Evolutionary conservation across 2,113 vertebrate species (phyloP).

Genomic region (Oreotragus oreotragus): DNA sequence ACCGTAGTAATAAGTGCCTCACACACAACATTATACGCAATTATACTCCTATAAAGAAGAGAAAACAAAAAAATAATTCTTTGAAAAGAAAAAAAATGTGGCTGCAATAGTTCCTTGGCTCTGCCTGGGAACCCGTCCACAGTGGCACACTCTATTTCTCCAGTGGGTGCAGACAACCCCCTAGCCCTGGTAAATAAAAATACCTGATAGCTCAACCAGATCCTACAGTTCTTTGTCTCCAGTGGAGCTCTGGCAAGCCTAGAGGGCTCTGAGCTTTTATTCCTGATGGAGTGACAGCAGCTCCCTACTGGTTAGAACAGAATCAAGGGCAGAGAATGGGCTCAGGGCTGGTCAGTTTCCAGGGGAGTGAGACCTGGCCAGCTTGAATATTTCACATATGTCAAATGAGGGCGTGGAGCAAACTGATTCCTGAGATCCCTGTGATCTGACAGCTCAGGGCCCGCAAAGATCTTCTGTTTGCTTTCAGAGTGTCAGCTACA

Average conservation of each 20-base stretch:
- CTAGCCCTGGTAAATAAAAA: not conserved
- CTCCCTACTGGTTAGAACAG: not conserved
- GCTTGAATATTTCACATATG: not conserved
- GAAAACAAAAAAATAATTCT: not conserved
- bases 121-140: too few species aligned
- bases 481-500: not conserved
- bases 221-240: not conserved
- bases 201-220: not conserved
- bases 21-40: not conserved
- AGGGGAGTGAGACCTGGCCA: not conserved
- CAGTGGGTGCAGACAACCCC: not conserved
- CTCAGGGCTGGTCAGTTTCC: not conserved
- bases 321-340: not conserved
- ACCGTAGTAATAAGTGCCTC: not conserved
- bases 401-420: not conserved
- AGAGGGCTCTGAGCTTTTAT: not conserved
- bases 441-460: not conserved
- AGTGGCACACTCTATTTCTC: not conserved
- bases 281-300: not conserved
- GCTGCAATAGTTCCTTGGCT: not conserved
- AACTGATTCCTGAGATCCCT: not conserved
- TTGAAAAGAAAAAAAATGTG: not conserved
- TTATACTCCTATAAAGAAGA: not conserved
- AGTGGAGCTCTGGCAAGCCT: too few species aligned
- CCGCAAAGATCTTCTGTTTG: not conserved